These are phyloP conservation scores for Buathra laborator DNA, from an alignment of 2,888 invertebrate species.

Conservation along the genomic window DNA sequence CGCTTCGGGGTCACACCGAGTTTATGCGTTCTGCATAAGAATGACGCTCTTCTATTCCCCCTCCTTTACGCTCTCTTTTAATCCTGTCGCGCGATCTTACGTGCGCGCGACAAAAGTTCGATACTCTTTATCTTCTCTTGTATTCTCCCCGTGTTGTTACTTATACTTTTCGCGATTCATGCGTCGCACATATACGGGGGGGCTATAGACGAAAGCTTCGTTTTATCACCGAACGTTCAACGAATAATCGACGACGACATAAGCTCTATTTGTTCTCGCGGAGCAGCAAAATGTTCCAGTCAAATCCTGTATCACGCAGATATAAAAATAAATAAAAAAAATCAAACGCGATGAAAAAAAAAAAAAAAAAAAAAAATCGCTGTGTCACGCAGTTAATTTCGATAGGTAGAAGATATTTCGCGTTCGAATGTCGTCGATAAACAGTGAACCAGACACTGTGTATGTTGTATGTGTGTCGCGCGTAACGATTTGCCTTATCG, in stretches of 20 bases:
- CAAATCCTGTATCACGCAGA: neutral
- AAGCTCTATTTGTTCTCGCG: constrained; percentile 9
- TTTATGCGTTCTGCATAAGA: constrained; percentile 28
- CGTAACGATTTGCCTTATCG: constrained; percentile 37
- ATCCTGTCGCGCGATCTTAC: neutral
- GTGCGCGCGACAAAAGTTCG: neutral
- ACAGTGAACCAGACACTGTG: neutral
- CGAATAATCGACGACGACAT: constrained; percentile 29
- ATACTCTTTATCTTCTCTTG: constrained; percentile 1
- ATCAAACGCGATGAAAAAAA: constrained; percentile 7
- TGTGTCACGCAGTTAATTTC: constrained; percentile 16
- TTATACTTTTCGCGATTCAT: neutral
- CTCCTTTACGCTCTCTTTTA: neutral
- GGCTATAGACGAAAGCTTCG: neutral
- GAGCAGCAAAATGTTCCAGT: neutral
- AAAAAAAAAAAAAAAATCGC: constrained; percentile 13
- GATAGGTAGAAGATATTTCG: constrained; percentile 20
- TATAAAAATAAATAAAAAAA: neutral
- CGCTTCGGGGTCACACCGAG: neutral
- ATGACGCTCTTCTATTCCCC: neutral
- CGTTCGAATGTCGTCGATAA: constrained; percentile 7
- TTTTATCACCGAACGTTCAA: constrained; percentile 13
- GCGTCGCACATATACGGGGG: neutral
- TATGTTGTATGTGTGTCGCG: constrained; percentile 5
- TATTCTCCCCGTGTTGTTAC: neutral